Evolutionary conservation across 1,140 invertebrate genomes (phyloP).

Genomic region (Drosophila kohkoa): DNA sequence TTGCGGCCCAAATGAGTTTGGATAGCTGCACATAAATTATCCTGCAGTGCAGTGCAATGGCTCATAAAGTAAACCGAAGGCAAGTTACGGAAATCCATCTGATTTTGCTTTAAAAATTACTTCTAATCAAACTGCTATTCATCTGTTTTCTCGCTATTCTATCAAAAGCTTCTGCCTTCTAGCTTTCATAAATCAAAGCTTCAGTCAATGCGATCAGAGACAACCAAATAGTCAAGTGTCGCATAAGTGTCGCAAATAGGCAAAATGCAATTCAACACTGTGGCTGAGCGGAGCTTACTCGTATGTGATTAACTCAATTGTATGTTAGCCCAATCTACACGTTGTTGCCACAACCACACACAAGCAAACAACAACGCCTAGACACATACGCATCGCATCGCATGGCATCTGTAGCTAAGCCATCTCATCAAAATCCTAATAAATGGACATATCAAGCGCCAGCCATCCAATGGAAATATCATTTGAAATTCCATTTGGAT

Average conservation of each 20-base stretch:
- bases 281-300: background rate
- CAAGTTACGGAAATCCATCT: conserved; percentile 1
- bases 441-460: conserved; percentile 33
- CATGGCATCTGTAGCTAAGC: conserved; percentile 39
- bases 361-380: conserved; percentile 22
- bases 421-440: conserved; percentile 53
- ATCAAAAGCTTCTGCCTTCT: background rate
- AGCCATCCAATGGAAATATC: conserved; percentile 16
- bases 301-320: conserved; percentile 52
- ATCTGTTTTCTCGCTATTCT: background rate
- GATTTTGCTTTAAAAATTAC: too few relatives aligned
- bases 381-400: background rate
- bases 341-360: conserved; percentile 24
- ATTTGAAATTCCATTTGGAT: conserved; percentile 55
- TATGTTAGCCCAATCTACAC: conserved; percentile 51
- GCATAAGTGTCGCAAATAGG: conserved; percentile 34
- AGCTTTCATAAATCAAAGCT: background rate
- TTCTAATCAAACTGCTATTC: background rate
- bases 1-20: conserved; percentile 72
- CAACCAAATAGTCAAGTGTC: background rate
- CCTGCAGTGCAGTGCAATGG: conserved; percentile 26
- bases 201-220: background rate
- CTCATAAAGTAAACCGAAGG: conserved; percentile 28
- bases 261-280: conserved; percentile 18
- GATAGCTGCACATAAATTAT: conserved; percentile 73